Base-by-base conservation (phyloP, 2,888 invertebrate species). In the Brachyptera putata region DNA sequence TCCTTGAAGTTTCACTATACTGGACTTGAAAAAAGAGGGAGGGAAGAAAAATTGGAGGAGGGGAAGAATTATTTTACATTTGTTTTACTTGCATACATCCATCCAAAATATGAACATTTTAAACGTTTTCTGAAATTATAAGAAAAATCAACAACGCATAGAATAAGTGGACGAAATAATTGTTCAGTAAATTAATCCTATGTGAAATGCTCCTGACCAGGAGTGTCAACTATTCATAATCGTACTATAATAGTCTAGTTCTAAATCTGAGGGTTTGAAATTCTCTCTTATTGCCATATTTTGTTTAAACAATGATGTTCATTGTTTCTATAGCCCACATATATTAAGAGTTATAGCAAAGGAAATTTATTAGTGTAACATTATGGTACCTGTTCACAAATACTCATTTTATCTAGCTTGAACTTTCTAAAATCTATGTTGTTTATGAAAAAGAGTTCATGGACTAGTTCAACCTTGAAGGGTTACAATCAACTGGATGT, bases 331-430 rank as follows among this genome's bases (percentile, higher is more conserved):
- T n/a, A n/a, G n/a, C n/a, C n/a, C n/a, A n/a, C n/a, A n/a, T n/a
- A n/a, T n/a, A n/a, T n/a, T n/a, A n/a, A n/a, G n/a, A n/a, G n/a
- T 37, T 37, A 37, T 37, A 37, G 49, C 56, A 49, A 16, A 56
- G 30, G 36, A 30, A 61, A 22, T 43, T 60, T 34, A 14, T 37
- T 56, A 60, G 48, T 48, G n/a, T n/a, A n/a, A 57, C 30, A 58
- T 56, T 61, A 59, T 36, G 26, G 61, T 61, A 61, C 61, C 61
- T 61, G 61, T 59, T 58, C 14, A 56, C 48, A 58, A 58, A 46
- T 57, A 50, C 36, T 49, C 57, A 58, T 53, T 61, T 63, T 39
- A 57, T 57, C 48, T 43, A 56, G 59, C 50, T 34, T 53, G 24
- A 58, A 46, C 49, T 49, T 34, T 57, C 36, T 46, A 58, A 55